Percentiles rank a stretch among this genome's conserved stretches.
phyloP scores from a whole-genome alignment of 2,113 vertebrate genomes.

The Carlito syrichta region DNA sequence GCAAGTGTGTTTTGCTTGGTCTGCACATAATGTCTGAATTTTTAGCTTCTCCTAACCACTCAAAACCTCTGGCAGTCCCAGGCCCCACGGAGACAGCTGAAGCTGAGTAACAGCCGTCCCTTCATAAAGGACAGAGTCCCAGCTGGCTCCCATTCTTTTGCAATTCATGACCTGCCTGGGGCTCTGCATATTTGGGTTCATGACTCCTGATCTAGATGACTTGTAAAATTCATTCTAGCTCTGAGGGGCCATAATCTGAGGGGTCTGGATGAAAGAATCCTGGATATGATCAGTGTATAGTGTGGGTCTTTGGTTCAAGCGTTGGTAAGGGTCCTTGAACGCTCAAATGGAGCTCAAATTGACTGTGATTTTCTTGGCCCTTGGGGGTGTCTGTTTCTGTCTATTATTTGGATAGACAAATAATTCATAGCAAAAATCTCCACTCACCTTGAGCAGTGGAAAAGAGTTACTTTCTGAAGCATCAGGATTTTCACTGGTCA shows the following conservation, averaged over 20 bases:
- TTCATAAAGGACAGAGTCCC: background rate
- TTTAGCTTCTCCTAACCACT: background rate
- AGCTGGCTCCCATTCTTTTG: background rate
- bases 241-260: background rate
- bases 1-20: background rate
- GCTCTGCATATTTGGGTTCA: background rate
- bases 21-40: background rate
- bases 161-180: background rate
- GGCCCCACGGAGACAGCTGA: background rate
- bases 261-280: background rate
- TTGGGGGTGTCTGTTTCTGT: background rate
- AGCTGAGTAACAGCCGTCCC: background rate
- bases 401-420: background rate
- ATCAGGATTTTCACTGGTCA: background rate
- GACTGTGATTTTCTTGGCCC: background rate
- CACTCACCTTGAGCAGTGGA: background rate
- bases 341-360: background rate
- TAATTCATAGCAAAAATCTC: background rate
- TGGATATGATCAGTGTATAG: no score
- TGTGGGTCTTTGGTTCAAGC: background rate
- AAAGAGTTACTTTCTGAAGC: background rate
- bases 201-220: slow-evolving; percentile 11
- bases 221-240: background rate
- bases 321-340: background rate
- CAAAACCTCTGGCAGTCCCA: background rate